Evolutionary conservation across 2,113 vertebrate genomes (phyloP), one percentile per base, ranked within the genome.

Genomic region (Sigmodon hispidus): DNA sequence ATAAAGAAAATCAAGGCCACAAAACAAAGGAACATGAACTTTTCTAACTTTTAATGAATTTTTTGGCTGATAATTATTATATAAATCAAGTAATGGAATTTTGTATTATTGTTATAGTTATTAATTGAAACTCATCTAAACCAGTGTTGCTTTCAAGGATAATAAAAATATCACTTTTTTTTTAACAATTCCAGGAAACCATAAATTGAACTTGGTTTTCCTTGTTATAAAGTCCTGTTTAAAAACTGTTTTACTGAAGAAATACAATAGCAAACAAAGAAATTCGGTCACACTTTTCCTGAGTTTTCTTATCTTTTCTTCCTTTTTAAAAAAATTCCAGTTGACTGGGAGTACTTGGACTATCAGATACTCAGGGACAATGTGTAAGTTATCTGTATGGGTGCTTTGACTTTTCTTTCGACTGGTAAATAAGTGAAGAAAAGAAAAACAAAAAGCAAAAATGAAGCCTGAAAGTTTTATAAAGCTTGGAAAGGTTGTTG

Each of bases 401-500:
- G 17, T n/a, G n/a, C 36, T 70, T n/a, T 59, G 8, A 19, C 9
- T 5, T 85, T 95, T 52, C 87, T 12, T 48, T 69, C 67, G 9
- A 0, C n/a, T 85, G 48, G 0, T 52, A 43, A 16, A 7, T 43
- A 94, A 86, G 1, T 21, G 50, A 13, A 95, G 8, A 77, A 70
- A 70, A 75, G 40, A 52, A 72, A 40, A 72, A 95, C 81, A 83
- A 12, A 29, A 63, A 26, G 4, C 19, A 59, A 19, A 6, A 61
- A 57, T n/a, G 52, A 77, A 90, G 70, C 5, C 31, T 48, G 10
- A 59, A 89, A 76, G 5, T 61, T 77, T 94, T 48, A 67, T 43
- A 48, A 79, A 91, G 55, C 57, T 96, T 95, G 52, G 69, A 48
- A 96, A 93, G 61, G 16, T 52, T 36, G 3, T 40, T 87, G 73